Evolutionary conservation across 1,140 invertebrate genomes (phyloP).

Genomic region (Ganaspis sp.): DNA sequence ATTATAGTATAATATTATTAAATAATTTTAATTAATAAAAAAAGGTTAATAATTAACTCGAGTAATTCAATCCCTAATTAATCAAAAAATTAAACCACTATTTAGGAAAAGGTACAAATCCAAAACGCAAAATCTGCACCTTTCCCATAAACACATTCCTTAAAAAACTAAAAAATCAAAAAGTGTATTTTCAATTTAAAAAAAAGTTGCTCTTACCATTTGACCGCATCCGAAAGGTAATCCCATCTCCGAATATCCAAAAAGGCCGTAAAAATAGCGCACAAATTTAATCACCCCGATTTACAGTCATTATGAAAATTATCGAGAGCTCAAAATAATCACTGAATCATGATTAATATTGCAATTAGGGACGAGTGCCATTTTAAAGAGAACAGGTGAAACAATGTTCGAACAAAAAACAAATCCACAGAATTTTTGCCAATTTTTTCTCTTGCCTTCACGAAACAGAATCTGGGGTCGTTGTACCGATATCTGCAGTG

Average conservation of each 20-base stretch:
- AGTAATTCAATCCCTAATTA: no score
- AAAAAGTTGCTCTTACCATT: background rate
- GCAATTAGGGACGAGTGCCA: background rate
- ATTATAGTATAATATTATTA: no score
- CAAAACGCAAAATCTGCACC: no score
- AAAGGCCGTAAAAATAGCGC: background rate
- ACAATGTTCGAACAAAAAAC: no score
- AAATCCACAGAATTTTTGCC: no score
- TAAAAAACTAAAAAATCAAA: background rate
- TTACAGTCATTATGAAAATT: background rate
- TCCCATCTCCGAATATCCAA: conserved; percentile 2
- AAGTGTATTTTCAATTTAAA: background rate
- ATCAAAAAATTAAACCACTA: no score
- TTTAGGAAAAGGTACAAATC: no score
- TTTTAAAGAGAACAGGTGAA: background rate
- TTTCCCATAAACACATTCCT: background rate
- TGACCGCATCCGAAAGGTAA: background rate
- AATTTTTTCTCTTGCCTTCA: background rate
- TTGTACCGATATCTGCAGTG: conserved; percentile 14
- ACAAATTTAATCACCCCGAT: background rate
- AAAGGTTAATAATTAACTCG: no score
- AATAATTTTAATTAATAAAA: no score
- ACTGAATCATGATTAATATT: background rate
- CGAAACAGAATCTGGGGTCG: background rate
- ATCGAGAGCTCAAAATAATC: background rate